phyloP scores from a whole-genome alignment of 2,888 invertebrate genomes.

The Ceraclea dissimilis region DNA sequence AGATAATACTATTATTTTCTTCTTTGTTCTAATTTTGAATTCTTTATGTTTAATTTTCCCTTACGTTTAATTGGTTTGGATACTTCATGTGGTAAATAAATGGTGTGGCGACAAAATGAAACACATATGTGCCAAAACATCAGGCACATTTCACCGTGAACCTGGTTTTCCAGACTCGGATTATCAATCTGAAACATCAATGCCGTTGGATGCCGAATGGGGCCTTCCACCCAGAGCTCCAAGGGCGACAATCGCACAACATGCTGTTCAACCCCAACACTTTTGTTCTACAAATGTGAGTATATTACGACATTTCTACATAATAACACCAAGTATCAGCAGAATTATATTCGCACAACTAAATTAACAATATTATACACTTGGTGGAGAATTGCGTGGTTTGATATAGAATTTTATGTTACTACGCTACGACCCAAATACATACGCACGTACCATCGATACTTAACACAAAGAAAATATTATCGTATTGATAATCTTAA shows the following conservation, averaged over 20 bases:
- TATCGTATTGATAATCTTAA: too few species aligned
- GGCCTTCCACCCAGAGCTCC: slow-evolving; percentile 16
- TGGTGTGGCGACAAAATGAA: neutral
- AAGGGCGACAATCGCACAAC: slow-evolving; percentile 7
- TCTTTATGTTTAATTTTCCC: neutral
- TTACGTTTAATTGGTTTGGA: neutral
- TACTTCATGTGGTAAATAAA: neutral
- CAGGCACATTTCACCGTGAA: slow-evolving; percentile 26
- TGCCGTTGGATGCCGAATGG: slow-evolving; percentile 18
- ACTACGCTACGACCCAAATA: too few species aligned
- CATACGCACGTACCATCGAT: too few species aligned
- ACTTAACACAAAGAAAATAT: too few species aligned
- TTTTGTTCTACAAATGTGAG: slow-evolving; percentile 15
- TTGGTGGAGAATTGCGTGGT: too few species aligned
- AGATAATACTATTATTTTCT: neutral
- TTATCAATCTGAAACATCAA: slow-evolving; percentile 17
- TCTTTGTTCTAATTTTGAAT: neutral
- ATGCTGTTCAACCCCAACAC: slow-evolving; percentile 10
- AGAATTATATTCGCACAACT: too few species aligned
- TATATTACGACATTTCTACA: neutral
- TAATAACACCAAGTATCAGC: too few species aligned
- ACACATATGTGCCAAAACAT: neutral
- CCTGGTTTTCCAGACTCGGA: slow-evolving; percentile 26
- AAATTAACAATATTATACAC: too few species aligned
- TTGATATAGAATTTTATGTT: too few species aligned